Evolutionary conservation across 2,797 vertebrate species (phyloP), one percentile per base, ranked within the genome.

Genomic region (Gymnoscopelus microlampas): DNA sequence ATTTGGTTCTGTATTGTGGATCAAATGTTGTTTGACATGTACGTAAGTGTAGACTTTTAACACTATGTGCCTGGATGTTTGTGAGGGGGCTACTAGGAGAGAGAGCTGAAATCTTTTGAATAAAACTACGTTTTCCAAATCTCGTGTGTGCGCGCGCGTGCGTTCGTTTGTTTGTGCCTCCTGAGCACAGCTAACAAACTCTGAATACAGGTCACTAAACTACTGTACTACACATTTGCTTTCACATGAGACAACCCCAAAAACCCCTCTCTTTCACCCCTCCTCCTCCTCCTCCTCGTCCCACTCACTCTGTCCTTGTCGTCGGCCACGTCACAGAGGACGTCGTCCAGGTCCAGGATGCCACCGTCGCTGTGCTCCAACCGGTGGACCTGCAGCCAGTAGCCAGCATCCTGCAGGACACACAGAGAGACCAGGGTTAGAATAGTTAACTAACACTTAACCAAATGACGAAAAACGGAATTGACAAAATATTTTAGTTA

Each of bases 331-430:
- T 99, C 97, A 63, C 96, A 96, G 7, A 99, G 95, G 23, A 95
- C 95, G 48, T 99, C 98, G 15, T 99, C 98, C 0, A 96, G 90
- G 82, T 99, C 97, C 5, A 99, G 87, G 83, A 99, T 99, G 6
- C 98, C 98, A 4, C 98, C 97, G 11, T 99, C 98, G 0, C 97
- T 92, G 0, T 98, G 97, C 70, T 98, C 98, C 80, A 99, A 61
- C 0, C 97, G 94, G 83, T 98, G 97, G 0, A 99, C 97, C 85
- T 97, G 96, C 84, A 99, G 93, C 98, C 98, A 99, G 78, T 99
- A 99, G 78, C 80, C 74, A 0, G 87, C 74, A 51, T 92, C 91
- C 91, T 92, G 79, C n/a, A 63, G 53, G 53, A 55, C 7, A 29
- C n/a, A 6, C 2, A 6, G 0, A 56, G 44, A 35, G 2, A 24